Base-by-base conservation (phyloP, 2,888 invertebrate genomes). In the Nomada flava region DNA sequence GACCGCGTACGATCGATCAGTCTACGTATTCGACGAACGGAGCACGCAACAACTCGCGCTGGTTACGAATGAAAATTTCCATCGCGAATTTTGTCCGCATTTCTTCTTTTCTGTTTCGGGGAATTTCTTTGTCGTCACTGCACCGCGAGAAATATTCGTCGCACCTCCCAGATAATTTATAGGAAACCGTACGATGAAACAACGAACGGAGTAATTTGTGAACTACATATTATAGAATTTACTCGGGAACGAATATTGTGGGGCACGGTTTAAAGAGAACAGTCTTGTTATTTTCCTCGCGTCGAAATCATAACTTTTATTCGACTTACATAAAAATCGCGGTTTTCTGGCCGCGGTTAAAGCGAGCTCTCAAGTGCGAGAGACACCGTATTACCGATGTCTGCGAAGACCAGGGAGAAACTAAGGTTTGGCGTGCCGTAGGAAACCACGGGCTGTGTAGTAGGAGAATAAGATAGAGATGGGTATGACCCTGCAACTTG, bases 1-100 rank as follows among this genome's bases (percentile, higher is more conserved):
- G 26, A 64, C 74, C 60, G 47, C 52, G 20, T 81, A 60, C 79
- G 75, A 84, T 86, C 82, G 78, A 82, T 83, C 79, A 79, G 52
- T 76, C 26, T 15, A 59, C 59, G 36, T 36, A 36, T 59, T 29
- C 65, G 29, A 70, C 23, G 55, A 59, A 67, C 57, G 10, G 55
- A 44, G 36, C 15, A 59, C n/a, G 4, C 42, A 47, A 26, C 2
- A 60, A 55, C 55, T 55, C 55, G 42, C 10, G 29, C 23, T 15
- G 9, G 13, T 10, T 23, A 4, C 2, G 29, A 18, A 7, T 11
- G 36, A 62, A 71, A 57, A n/a, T 52, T 68, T 18, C n/a, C 15
- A 11, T 63, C 23, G 1, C 44, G 4, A 44, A 36, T 13, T 47
- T 29, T 44, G 2, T 26, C 18, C 20, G 15, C 3, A 4, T 63